phyloP scores from a whole-genome alignment of 2,888 invertebrate species.

The Euproctis similis region DNA sequence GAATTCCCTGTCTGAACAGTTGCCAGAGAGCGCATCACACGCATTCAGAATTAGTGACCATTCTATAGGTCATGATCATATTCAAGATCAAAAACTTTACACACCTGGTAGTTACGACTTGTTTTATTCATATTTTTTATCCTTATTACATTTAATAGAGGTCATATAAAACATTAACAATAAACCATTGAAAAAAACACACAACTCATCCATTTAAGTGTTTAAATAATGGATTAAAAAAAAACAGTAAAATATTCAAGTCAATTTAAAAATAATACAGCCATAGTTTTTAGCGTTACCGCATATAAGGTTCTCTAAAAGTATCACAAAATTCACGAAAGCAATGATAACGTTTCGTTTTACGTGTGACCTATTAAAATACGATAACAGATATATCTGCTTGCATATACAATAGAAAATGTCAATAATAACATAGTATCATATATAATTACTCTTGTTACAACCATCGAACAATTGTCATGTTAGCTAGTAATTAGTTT shows the following conservation, averaged over 20 bases:
- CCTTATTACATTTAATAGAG: background rate
- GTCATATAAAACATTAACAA: no score
- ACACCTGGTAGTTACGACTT: slow-evolving; percentile 31
- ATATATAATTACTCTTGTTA: no score
- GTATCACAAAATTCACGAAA: slow-evolving; percentile 42
- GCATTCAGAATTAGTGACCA: slow-evolving; percentile 43
- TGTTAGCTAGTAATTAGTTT: no score
- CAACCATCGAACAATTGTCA: no score
- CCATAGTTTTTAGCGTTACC: slow-evolving; percentile 41
- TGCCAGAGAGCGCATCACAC: slow-evolving; percentile 55
- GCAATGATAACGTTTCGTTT: slow-evolving; percentile 58
- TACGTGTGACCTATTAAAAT: slow-evolving; percentile 33
- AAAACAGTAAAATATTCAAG: slow-evolving; percentile 21
- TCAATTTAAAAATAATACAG: slow-evolving; percentile 27
- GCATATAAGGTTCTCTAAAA: slow-evolving; percentile 47
- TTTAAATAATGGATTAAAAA: slow-evolving; percentile 16
- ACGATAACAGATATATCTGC: slow-evolving; percentile 37
- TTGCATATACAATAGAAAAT: slow-evolving; percentile 39
- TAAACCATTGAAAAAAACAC: no score
- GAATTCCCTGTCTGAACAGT: slow-evolving; percentile 48
- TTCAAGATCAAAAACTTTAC: slow-evolving; percentile 32
- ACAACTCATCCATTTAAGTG: no score
- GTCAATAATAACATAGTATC: slow-evolving; percentile 45
- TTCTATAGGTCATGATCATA: slow-evolving; percentile 64
- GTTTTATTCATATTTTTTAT: slow-evolving; percentile 6